A percentile compares a stretch with the other conserved stretches of the same genome.
phyloP scores from a whole-genome alignment of 2,888 invertebrate genomes.

The Serripes groenlandicus region DNA sequence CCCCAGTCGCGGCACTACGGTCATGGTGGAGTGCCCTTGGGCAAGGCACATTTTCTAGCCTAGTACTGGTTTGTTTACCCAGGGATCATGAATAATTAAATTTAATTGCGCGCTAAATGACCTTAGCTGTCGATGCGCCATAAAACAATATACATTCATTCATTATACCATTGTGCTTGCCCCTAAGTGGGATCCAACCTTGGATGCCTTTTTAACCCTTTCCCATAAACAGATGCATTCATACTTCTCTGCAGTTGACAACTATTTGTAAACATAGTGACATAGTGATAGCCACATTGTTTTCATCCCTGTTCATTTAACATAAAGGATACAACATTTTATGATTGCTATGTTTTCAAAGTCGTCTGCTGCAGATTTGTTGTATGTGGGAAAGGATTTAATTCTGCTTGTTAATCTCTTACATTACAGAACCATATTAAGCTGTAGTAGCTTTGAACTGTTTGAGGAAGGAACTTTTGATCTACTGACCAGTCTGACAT shows the following conservation, averaged over 20 bases:
- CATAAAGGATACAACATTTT: no score
- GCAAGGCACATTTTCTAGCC: no score
- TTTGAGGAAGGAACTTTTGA: constrained; percentile 73
- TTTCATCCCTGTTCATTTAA: background rate
- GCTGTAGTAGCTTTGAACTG: constrained; percentile 44
- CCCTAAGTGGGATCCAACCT: background rate
- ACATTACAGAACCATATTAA: constrained; percentile 49
- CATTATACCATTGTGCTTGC: no score
- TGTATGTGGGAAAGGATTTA: background rate
- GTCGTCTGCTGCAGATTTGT: background rate
- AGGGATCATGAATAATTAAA: no score
- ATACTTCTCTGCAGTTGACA: background rate
- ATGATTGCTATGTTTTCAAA: no score
- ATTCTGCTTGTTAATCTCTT: background rate
- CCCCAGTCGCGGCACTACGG: no score
- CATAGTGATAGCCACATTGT: background rate
- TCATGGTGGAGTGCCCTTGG: no score
- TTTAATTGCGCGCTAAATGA: no score
- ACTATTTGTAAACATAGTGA: background rate
- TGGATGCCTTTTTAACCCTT: background rate
- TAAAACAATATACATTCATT: no score
- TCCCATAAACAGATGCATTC: background rate
- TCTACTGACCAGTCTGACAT: constrained; percentile 58
- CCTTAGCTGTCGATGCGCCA: no score
- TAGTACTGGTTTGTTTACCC: no score